These are phyloP conservation scores for Platygyra sinensis DNA, from an alignment of 64 coral and sea anemone genomes.

Conservation along the genomic window DNA sequence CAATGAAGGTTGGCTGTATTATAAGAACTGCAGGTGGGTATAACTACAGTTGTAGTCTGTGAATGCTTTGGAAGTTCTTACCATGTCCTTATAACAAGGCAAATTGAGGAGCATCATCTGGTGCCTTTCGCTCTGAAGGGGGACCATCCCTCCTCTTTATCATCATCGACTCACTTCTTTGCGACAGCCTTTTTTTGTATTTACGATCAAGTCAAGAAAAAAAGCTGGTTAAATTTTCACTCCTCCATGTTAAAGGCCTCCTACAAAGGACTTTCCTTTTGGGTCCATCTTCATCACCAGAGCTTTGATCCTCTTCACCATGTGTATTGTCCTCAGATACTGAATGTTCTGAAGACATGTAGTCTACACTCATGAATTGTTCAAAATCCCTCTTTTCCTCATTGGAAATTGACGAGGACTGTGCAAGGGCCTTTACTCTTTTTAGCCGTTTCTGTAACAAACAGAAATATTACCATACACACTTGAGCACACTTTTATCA, in stretches of 20 bases:
- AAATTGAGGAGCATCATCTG: too few species aligned
- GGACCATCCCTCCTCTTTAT: too few species aligned
- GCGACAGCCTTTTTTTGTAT: slow-evolving; percentile 26
- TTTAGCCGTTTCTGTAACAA: too few species aligned
- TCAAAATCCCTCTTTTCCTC: too few species aligned
- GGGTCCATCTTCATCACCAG: slow-evolving; percentile 29
- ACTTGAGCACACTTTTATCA: too few species aligned
- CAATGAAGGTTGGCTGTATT: slow-evolving; percentile 22
- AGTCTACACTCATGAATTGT: slow-evolving; percentile 19
- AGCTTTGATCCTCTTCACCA: slow-evolving; percentile 9
- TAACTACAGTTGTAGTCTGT: neutral
- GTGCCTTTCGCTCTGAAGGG: too few species aligned
- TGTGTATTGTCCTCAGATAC: slow-evolving; percentile 48
- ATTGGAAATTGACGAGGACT: too few species aligned
- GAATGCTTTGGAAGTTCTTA: too few species aligned
- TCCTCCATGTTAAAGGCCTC: slow-evolving; percentile 62
- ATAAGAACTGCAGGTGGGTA: neutral
- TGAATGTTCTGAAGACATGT: slow-evolving; percentile 68
- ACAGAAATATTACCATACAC: too few species aligned
- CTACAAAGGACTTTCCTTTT: slow-evolving; percentile 39
- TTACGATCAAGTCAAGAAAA: slow-evolving; percentile 54
- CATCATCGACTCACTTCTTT: slow-evolving; percentile 21
- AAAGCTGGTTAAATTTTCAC: slow-evolving; percentile 25
- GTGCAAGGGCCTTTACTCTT: too few species aligned
- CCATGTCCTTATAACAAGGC: too few species aligned